These are phyloP conservation scores for Leucoraja ocellata DNA, from an alignment of 2,797 vertebrate species.

Conservation along the genomic window DNA sequence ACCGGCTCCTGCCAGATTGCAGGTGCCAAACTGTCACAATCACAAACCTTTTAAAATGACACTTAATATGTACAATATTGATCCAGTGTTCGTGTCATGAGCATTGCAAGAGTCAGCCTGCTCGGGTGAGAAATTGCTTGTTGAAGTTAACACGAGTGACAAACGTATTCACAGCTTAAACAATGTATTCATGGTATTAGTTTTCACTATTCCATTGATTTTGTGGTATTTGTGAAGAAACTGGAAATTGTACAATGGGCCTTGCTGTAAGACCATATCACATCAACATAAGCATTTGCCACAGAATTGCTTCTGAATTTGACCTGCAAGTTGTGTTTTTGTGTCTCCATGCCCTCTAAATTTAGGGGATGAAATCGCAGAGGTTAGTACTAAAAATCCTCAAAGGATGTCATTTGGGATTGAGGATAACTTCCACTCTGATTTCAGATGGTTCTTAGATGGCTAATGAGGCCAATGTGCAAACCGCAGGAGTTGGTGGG, in stretches of 20 bases:
- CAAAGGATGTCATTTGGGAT: too few relatives aligned
- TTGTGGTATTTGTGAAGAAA: conserved; percentile 34
- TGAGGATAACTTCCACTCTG: too few relatives aligned
- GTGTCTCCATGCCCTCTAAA: neutral
- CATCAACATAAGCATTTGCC: neutral
- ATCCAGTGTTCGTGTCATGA: conserved; percentile 31
- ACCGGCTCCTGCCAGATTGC: neutral
- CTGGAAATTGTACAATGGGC: neutral
- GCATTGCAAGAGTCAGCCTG: neutral
- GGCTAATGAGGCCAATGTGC: too few relatives aligned
- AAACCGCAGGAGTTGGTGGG: too few relatives aligned
- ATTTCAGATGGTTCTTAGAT: too few relatives aligned
- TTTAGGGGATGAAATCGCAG: neutral
- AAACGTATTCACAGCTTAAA: conserved; percentile 35
- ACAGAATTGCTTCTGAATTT: neutral
- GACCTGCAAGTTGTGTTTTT: neutral
- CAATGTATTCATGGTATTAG: conserved; percentile 24
- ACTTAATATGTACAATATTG: conserved; percentile 31
- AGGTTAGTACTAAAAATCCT: neutral
- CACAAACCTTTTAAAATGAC: neutral
- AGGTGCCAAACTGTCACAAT: neutral
- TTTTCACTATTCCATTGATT: conserved; percentile 33
- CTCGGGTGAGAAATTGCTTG: conserved; percentile 18
- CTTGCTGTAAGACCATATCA: neutral
- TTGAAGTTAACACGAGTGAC: conserved; percentile 24